phyloP scores from a whole-genome alignment of 2,797 vertebrate genomes.

The Bradypodion ventrale region DNA sequence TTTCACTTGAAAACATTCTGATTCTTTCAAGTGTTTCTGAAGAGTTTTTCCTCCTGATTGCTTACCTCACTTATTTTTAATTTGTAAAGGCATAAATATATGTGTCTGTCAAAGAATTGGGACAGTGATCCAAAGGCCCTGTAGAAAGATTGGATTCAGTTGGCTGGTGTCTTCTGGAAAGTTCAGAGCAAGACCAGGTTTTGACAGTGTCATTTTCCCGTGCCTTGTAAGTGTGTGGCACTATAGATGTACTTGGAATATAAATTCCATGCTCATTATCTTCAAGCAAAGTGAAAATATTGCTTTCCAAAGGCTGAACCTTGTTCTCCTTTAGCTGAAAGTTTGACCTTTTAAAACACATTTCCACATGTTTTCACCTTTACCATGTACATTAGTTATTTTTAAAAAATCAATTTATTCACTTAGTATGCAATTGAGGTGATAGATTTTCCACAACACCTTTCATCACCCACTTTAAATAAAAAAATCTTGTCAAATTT shows the following conservation, averaged over 20 bases:
- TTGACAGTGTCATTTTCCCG: too few species aligned
- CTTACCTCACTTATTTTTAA: neutral
- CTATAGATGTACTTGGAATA: conserved; percentile 14
- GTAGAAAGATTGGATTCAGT: too few species aligned
- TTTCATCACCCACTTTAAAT: conserved; percentile 30
- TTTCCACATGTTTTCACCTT: conserved; percentile 40
- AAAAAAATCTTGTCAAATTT: conserved; percentile 25
- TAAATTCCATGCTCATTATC: conserved; percentile 36
- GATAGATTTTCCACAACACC: conserved; percentile 36
- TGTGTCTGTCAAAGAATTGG: too few species aligned
- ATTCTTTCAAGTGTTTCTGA: conserved; percentile 2
- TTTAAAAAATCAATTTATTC: conserved; percentile 37
- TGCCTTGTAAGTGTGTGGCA: neutral
- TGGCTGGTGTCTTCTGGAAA: too few species aligned
- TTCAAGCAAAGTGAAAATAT: conserved; percentile 42
- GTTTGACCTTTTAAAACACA: conserved; percentile 19
- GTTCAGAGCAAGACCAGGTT: too few species aligned
- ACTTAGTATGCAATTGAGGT: conserved; percentile 42
- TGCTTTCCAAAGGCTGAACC: conserved; percentile 36
- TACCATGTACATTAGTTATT: conserved; percentile 30
- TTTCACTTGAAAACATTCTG: neutral
- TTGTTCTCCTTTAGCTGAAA: conserved; percentile 48
- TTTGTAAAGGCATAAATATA: neutral
- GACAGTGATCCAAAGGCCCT: too few species aligned
- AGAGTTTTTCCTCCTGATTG: neutral